Conservation (phyloP, 2,888 invertebrate genomes). For the Andrena trimmerana region DNA sequence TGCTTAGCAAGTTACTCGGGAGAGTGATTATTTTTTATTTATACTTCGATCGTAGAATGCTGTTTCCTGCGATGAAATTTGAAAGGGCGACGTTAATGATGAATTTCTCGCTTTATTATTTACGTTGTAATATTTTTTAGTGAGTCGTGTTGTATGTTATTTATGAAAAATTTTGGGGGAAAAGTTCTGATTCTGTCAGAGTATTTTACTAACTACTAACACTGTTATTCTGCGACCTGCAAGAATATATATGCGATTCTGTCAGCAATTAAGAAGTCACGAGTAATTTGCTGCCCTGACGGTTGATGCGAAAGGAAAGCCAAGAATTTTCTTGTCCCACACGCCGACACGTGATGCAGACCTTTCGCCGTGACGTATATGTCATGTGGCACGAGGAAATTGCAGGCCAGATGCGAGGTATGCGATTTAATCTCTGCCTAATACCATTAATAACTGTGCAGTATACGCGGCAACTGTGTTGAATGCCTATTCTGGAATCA, state of each 20-base stretch:
- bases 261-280: not conserved
- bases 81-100: too few relatives aligned
- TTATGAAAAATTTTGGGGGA: not conserved
- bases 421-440: constrained; percentile 32
- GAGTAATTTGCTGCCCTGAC: not conserved
- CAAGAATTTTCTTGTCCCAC: constrained; percentile 9
- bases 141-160: not conserved
- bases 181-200: not conserved
- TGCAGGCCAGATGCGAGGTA: constrained; percentile 27
- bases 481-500: constrained; percentile 19
- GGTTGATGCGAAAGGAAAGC: not conserved
- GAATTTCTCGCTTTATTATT: too few relatives aligned
- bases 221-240: too few relatives aligned
- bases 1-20: not conserved
- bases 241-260: too few relatives aligned
- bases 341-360: constrained; percentile 31
- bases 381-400: constrained; percentile 33
- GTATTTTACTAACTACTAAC: too few relatives aligned
- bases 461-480: constrained; percentile 2
- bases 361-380: constrained; percentile 1
- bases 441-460: constrained; percentile 21
- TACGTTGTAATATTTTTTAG: too few relatives aligned
- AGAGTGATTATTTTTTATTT: too few relatives aligned
- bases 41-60: too few relatives aligned
- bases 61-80: too few relatives aligned